Evolutionary conservation across 2,888 invertebrate species (phyloP).

Genomic region (Strigamia crassipes): DNA sequence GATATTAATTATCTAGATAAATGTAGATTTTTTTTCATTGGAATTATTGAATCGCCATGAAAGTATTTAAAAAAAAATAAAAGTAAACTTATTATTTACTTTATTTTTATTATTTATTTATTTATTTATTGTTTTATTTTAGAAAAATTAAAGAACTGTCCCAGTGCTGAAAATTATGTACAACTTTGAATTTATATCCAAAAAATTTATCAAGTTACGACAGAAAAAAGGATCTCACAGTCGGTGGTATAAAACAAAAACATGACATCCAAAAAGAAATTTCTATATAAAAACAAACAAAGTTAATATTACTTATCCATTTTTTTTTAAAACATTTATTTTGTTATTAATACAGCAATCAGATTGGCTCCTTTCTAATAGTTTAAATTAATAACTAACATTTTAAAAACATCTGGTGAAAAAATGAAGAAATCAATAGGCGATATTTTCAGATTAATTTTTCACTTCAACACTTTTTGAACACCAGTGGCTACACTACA

Average conservation of each 20-base stretch:
- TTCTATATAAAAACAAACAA: background rate
- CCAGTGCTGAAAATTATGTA: background rate
- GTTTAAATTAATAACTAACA: background rate
- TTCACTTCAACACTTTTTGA: constrained; percentile 5
- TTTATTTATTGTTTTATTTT: no score
- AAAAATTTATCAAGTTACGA: background rate
- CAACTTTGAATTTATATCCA: background rate
- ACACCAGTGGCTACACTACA: constrained; percentile 21
- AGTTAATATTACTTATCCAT: background rate
- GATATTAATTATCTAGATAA: no score
- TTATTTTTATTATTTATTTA: no score
- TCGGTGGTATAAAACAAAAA: constrained; percentile 10
- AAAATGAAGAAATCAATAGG: background rate
- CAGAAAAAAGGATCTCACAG: background rate
- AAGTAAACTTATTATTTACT: background rate
- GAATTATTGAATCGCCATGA: no score
- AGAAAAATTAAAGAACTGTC: background rate
- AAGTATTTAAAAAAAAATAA: background rate
- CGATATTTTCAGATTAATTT: background rate
- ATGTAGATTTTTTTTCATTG: no score
- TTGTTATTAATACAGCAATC: background rate
- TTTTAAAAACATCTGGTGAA: background rate
- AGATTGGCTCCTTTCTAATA: background rate
- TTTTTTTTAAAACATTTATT: background rate
- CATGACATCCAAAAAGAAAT: background rate